These are phyloP conservation scores for Todiramphus chloris DNA, from an alignment of 2,113 vertebrate genomes.

Conservation along the genomic window DNA sequence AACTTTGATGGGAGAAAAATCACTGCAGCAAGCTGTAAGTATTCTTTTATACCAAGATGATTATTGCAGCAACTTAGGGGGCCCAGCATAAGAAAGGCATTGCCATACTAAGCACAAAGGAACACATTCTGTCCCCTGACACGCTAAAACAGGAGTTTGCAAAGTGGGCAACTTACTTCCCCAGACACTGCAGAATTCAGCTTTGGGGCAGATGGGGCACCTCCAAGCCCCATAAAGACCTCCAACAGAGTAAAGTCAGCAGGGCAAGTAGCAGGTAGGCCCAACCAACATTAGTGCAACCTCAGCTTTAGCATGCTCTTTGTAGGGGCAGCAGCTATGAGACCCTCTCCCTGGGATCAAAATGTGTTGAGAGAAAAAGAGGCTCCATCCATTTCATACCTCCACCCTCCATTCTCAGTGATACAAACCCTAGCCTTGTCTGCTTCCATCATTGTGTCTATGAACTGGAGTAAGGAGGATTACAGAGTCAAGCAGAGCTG, in stretches of 20 bases:
- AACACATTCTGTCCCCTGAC: neutral
- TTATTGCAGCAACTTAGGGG: neutral
- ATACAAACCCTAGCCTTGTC: neutral
- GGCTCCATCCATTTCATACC: neutral
- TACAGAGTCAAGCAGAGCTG: neutral
- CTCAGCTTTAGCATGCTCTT: neutral
- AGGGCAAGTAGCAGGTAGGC: neutral
- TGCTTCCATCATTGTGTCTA: neutral
- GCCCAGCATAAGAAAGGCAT: neutral
- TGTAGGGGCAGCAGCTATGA: neutral
- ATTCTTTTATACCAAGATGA: neutral
- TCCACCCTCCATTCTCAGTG: neutral
- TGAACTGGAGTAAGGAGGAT: neutral
- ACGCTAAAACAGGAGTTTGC: neutral
- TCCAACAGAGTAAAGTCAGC: neutral
- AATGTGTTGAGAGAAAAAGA: neutral
- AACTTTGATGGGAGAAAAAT: constrained; percentile 42
- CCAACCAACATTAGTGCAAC: rapidly evolving
- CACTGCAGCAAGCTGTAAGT: neutral
- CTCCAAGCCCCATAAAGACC: neutral
- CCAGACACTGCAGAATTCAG: neutral
- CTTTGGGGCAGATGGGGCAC: neutral
- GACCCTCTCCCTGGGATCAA: neutral
- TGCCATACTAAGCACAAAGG: neutral
- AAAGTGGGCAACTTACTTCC: neutral